Evolutionary conservation across 2,797 vertebrate genomes (phyloP), one percentile per base, ranked within the genome.

Genomic region (Rhyacichthys aspro): DNA sequence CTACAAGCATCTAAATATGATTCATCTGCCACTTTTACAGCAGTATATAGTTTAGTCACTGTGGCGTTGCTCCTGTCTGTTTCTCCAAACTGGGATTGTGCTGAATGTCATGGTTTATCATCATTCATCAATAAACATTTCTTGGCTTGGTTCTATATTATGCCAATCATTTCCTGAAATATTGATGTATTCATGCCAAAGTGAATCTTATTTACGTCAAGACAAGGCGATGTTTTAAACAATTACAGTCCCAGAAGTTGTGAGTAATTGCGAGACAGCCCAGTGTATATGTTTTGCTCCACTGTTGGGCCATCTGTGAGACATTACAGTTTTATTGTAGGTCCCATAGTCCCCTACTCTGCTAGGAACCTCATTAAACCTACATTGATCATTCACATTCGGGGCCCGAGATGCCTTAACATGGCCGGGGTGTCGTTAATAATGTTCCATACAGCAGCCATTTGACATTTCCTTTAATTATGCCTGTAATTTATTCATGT

Each of bases 391-490:
- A 87, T 86, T 62, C 71, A 81, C 72, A 79, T 76, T 84, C 78
- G 60, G 73, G 80, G 67, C 73, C 72, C 69, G 61, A 70, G 85
- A 83, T 90, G 75, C 76, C 80, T 78, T 79, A 86, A 86, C 84
- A 81, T 76, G 78, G 78, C 78, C 61, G 67, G 79, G 71, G 70
- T 74, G 50, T 89, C 74, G 76, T 92, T 93, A 91, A 91, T 91
- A 91, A 86, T 47, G 82, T 82, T 86, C 79, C 79, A 88, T 90
- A 89, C 87, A 90, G 86, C 75, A 78, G 72, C 70, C 65, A 75
- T 91, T 88, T 93, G 92, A 91, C 91, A 93, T 91, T 92, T 90
- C 70, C 89, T 92, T 93, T 92, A 93, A 93, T 93, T 92, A 92
- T 87, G 83, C 75, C 83, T 72, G 85, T 92, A 92, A 92, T 92